phyloP scores from a whole-genome alignment of 2,113 vertebrate genomes.

The Oncorhynchus keta region DNA sequence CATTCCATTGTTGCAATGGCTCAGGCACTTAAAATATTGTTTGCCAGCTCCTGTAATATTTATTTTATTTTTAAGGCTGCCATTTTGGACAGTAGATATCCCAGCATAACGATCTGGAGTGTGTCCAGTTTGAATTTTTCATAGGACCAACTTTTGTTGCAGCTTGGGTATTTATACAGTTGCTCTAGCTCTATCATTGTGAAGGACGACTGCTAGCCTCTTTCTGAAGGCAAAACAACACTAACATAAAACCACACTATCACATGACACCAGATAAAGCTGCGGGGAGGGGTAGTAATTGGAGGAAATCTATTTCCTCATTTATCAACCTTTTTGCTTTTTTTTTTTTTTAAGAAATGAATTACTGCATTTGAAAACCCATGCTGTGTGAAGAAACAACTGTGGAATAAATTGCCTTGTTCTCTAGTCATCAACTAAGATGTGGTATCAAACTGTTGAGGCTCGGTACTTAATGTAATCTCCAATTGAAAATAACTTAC shows the following conservation, averaged over 20 bases:
- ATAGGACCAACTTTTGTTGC: slow-evolving; percentile 94
- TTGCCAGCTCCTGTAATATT: slow-evolving; percentile 83
- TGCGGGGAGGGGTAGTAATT: slow-evolving; percentile 39
- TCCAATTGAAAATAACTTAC: slow-evolving; percentile 66
- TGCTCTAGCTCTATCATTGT: slow-evolving; percentile 73
- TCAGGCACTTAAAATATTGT: slow-evolving; percentile 75
- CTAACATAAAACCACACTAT: slow-evolving; percentile 55
- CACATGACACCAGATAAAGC: slow-evolving; percentile 45
- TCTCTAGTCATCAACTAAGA: slow-evolving; percentile 73
- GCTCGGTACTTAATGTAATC: slow-evolving; percentile 74
- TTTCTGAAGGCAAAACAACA: slow-evolving; percentile 48
- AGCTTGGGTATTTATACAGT: slow-evolving; percentile 78
- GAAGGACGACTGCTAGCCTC: slow-evolving; percentile 67
- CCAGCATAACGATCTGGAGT: slow-evolving; percentile 64
- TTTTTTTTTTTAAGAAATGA: slow-evolving; percentile 15
- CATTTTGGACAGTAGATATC: slow-evolving; percentile 81
- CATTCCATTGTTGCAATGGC: slow-evolving; percentile 84
- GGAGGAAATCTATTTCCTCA: slow-evolving; percentile 53
- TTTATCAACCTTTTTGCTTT: slow-evolving; percentile 25
- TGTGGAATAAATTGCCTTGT: slow-evolving; percentile 82
- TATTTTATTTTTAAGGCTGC: slow-evolving; percentile 76
- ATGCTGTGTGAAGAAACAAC: slow-evolving; percentile 78
- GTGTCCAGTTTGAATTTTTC: slow-evolving; percentile 42
- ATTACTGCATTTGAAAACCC: slow-evolving; percentile 75
- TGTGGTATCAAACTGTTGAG: slow-evolving; percentile 72